Percentiles rank a stretch among this genome's conserved stretches.
These are phyloP conservation scores for Atta colombica DNA, from an alignment of 1,140 invertebrate species.

Conservation along the genomic window DNA sequence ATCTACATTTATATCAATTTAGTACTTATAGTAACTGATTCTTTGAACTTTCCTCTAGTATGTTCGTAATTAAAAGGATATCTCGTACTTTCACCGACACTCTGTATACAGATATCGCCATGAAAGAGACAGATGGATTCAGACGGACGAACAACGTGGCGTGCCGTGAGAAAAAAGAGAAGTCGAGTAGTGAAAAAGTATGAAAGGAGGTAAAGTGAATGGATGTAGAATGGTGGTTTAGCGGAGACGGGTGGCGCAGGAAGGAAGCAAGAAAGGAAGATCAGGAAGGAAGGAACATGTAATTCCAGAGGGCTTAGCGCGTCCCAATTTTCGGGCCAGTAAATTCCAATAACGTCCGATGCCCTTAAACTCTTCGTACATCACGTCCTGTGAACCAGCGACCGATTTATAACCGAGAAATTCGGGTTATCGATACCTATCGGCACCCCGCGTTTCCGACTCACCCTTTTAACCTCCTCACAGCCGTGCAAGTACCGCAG, in stretches of 20 bases:
- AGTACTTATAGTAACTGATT: background rate
- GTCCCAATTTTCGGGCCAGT: slow-evolving; percentile 82
- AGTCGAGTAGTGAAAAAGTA: slow-evolving; percentile 15
- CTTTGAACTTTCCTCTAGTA: too few relatives aligned
- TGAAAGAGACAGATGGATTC: slow-evolving; percentile 57
- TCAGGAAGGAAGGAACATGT: slow-evolving; percentile 69
- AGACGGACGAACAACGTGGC: slow-evolving; percentile 23
- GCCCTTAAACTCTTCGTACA: slow-evolving; percentile 80
- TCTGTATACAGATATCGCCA: background rate
- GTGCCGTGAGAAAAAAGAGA: slow-evolving; percentile 58
- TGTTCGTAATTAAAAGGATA: background rate
- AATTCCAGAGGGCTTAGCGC: slow-evolving; percentile 78
- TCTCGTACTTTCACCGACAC: background rate
- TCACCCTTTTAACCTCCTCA: too few relatives aligned
- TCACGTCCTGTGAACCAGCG: slow-evolving; percentile 69
- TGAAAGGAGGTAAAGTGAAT: background rate
- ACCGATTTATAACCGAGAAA: slow-evolving; percentile 81
- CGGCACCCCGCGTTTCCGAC: slow-evolving; percentile 13
- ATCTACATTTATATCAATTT: too few relatives aligned
- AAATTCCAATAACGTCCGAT: slow-evolving; percentile 83
- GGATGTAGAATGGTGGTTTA: slow-evolving; percentile 53
- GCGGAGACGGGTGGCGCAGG: slow-evolving; percentile 41
- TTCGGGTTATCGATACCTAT: slow-evolving; percentile 81
- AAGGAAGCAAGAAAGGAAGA: slow-evolving; percentile 61
- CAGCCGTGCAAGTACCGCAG: background rate